Evolutionary conservation across 2,113 vertebrate genomes (phyloP).

Genomic region (Drymodes brunneopygia): DNA sequence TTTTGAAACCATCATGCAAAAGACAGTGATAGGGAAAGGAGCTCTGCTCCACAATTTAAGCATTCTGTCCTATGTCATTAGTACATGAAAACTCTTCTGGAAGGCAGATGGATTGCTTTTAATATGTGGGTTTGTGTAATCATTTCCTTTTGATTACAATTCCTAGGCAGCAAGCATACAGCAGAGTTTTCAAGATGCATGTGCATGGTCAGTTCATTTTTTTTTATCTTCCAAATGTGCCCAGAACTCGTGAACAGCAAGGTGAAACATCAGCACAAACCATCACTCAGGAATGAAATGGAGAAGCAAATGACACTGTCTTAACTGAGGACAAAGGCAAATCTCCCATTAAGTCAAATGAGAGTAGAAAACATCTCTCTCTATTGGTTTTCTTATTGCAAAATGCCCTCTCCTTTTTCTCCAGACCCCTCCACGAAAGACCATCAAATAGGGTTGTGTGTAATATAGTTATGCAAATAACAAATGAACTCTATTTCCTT

Average conservation of each 20-base stretch:
- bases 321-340: conserved; percentile 17
- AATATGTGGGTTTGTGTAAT: conserved; percentile 3
- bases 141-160: conserved; percentile 22
- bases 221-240: not conserved
- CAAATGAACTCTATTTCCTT: not conserved
- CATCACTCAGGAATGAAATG: conserved; percentile 47
- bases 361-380: not conserved
- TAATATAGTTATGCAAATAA: conserved; percentile 7
- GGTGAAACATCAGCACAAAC: conserved; percentile 48
- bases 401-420: not conserved
- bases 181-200: not conserved
- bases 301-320: conserved; percentile 16
- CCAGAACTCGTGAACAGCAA: not conserved
- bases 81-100: not conserved
- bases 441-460: not conserved
- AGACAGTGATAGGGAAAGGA: not conserved
- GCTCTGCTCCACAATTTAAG: not conserved
- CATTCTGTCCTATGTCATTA: not conserved
- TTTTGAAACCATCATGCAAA: not conserved
- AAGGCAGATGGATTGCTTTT: conserved; percentile 29
- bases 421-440: not conserved
- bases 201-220: not conserved
- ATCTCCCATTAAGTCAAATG: conserved; percentile 25
- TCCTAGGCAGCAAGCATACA: not conserved
- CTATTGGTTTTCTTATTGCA: not conserved